Base-by-base conservation (phyloP, 2,113 vertebrate species). In the Eira barbara region DNA sequence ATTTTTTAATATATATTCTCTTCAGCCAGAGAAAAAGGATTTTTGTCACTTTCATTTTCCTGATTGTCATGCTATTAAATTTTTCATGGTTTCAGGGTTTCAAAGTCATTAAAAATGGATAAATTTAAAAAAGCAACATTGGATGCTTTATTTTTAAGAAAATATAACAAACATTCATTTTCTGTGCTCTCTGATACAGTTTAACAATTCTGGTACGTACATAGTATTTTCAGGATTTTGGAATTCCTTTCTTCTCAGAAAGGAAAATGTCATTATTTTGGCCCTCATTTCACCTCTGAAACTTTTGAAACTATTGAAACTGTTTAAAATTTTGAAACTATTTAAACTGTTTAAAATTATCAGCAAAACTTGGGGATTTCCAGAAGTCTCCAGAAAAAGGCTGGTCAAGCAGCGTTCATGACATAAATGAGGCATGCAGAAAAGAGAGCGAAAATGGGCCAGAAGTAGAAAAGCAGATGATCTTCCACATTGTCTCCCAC, bases 281-380 rank as follows among this genome's bases (percentile, higher is more conserved):
- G 25, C 36, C 17, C 74, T 92, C 12, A 29, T 57, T 86, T 92
- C 36, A 52, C 80, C 49, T 71, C 34, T 78, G 34, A 65, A 52
- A 88, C 15, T 59, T 85, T 57, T 80, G 55, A 71, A 94, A 81
- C 42, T 21, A 34, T 91, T 97, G 4, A 91, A 21, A 90, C 10
- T 89, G 34, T 89, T 89, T 25, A 63, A 95, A 93, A 95, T 65
- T 85, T 57, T 80, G 61, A 76, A 94, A 84, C 42, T 21, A 34
- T 91, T 97, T 6, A 91, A 21, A 90, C 10, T 89, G 34, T 89
- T 86, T 31, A 63, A 95, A 93, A 95, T 85, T 36, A 93, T 83
- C 18, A 52, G 29, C 29, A 89, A 92, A 92, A 57, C 25, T n/a
- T 7, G 82, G 23, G 18, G 36, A 31, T 92, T 91, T 91, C 59